Evolutionary conservation across 2,113 vertebrate genomes (phyloP), one percentile per base, ranked within the genome.

Genomic region (Tympanuchus pallidicinctus): DNA sequence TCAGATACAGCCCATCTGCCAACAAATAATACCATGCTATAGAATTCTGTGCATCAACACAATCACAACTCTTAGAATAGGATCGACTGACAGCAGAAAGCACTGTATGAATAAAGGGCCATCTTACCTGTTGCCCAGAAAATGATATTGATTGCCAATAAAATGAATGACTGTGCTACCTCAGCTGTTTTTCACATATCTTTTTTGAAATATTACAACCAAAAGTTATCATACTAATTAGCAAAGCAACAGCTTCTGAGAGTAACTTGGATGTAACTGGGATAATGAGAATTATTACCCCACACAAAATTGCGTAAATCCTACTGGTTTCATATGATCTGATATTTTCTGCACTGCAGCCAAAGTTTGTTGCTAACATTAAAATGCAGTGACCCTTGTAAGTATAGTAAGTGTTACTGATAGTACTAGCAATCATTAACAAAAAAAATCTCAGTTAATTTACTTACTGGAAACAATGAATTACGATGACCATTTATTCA

Each of bases 41-140:
- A 85, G 32, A 28, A 87, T 19, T 52, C 82, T 14, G 78, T 12
- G 3, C n/a, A 79, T 50, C 30, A 24, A 27, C 24, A 72, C 10
- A 61, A 61, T 43, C 63, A 64, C 66, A 91, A 7, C 20, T 92
- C 47, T 77, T 86, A 34, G 42, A 22, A 19, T 32, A 66, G 17
- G 13, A 75, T 13, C 56, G 52, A 30, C 6, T 60, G 43, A 57
- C 43, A 88, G 45, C n/a, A 19, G 32, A 74, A 86, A 90, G 80
- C 38, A 84, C 2, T 20, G 17, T 78, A 75, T 78, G 61, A 70
- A 92, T 82, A 91, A 90, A 90, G 69, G 88, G 86, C 82, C 86
- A 96, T 69, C 76, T 84, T 89, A 84, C 10, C 2, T n/a, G 86
- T n/a, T 93, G 86, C 54, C 92, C 72, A 57, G 70, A 88, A 92